Conservation (phyloP, 2,888 invertebrate genomes). For the Caenorhabditis zanzibari region DNA sequence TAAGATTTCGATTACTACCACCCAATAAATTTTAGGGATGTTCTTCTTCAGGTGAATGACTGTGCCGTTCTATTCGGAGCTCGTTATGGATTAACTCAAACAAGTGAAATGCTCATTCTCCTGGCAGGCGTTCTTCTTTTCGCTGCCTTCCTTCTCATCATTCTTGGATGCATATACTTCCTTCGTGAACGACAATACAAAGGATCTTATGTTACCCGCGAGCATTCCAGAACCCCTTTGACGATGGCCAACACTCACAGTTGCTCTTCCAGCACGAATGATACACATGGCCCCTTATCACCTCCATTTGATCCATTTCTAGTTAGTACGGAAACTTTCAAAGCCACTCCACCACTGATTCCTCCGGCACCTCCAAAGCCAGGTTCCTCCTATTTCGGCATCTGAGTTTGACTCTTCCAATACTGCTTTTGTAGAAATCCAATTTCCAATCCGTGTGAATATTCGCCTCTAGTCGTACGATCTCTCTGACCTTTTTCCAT, state of each 20-base stretch:
- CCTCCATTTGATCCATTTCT: conserved; percentile 59
- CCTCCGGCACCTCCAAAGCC: conserved; percentile 74
- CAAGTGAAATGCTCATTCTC: conserved; percentile 75
- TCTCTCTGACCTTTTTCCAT: conserved; percentile 38
- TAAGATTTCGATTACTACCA: conserved; percentile 27
- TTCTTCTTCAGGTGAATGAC: conserved; percentile 78
- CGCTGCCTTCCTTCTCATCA: conserved; percentile 73
- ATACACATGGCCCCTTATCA: conserved; percentile 55
- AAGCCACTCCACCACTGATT: conserved; percentile 67
- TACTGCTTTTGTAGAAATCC: neutral
- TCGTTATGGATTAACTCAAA: conserved; percentile 82
- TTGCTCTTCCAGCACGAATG: conserved; percentile 66
- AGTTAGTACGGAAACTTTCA: conserved; percentile 57
- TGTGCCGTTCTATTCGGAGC: conserved; percentile 82
- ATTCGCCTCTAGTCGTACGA: conserved; percentile 42
- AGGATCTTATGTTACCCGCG: conserved; percentile 80
- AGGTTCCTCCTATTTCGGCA: conserved; percentile 72
- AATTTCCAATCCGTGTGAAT: conserved; percentile 32
- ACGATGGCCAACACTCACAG: conserved; percentile 73
- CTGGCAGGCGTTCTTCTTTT: conserved; percentile 77
- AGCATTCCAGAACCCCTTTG: conserved; percentile 77
- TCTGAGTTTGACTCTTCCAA: conserved; percentile 40
- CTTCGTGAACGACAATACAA: conserved; percentile 74
- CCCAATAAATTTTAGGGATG: too few relatives aligned
- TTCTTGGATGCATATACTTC: conserved; percentile 78